Percentiles rank a stretch among this genome's conserved stretches.
These are phyloP conservation scores for Pammene fasciana DNA, from an alignment of 2,888 invertebrate species.

Conservation along the genomic window DNA sequence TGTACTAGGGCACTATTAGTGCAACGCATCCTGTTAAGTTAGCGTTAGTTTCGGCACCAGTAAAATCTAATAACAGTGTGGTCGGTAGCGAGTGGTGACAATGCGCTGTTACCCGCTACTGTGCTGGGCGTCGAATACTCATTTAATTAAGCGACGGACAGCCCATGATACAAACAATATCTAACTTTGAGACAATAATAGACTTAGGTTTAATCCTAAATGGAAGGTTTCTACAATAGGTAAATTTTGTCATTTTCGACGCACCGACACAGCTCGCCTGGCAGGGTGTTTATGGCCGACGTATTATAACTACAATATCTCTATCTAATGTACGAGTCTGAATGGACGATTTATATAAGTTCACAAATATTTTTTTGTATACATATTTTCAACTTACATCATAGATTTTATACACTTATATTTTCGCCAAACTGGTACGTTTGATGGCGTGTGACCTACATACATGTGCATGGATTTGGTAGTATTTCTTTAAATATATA, in stretches of 20 bases:
- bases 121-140: conserved; percentile 35
- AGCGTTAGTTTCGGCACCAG: conserved; percentile 40
- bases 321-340: neutral
- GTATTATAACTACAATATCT: neutral
- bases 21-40: conserved; percentile 37
- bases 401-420: no score
- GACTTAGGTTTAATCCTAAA: conserved; percentile 27
- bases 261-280: neutral
- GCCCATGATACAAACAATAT: conserved; percentile 37
- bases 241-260: neutral
- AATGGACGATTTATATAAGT: no score
- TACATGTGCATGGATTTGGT: no score
- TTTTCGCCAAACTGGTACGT: no score
- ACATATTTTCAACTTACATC: no score
- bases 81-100: conserved; percentile 41
- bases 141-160: conserved; percentile 42
- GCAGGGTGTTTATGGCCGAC: neutral
- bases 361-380: no score
- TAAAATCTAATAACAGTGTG: conserved; percentile 42
- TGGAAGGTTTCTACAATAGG: neutral
- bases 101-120: conserved; percentile 36
- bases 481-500: no score
- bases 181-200: conserved; percentile 40
- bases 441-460: no score
- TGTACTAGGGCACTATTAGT: conserved; percentile 20